Percentiles rank a stretch among this genome's conserved stretches.
phyloP scores from a whole-genome alignment of 2,797 vertebrate species.

The Sebastes goodei region DNA sequence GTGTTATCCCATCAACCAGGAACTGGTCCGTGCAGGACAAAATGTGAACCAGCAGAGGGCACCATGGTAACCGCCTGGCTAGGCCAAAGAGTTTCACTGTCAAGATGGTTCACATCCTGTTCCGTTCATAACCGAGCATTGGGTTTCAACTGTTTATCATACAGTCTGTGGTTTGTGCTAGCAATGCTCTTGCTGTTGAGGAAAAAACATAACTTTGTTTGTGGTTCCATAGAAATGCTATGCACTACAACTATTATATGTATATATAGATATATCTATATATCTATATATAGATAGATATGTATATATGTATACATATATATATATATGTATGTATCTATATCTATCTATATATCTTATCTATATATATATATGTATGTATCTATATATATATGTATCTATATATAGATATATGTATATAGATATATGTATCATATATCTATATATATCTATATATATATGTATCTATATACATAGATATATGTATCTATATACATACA shows the following conservation, averaged over 20 bases:
- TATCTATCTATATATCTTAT: accelerated
- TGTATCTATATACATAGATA: accelerated
- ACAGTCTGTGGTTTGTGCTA: not conserved
- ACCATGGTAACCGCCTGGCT: not conserved
- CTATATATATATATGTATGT: no score
- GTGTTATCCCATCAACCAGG: slow-evolving; percentile 78
- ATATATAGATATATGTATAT: no score
- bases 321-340: no score
- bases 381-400: accelerated
- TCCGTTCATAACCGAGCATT: not conserved
- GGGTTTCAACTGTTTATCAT: not conserved
- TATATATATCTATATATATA: no score
- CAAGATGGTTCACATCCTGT: slow-evolving; percentile 15
- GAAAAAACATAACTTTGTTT: not conserved
- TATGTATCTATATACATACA: no score
- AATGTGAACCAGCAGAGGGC: slow-evolving; percentile 60
- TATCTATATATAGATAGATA: accelerated
- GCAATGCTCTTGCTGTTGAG: not conserved
- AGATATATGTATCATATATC: no score
- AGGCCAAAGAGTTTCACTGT: not conserved
- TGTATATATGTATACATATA: no score
- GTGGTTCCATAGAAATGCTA: not conserved
- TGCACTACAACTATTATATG: no score
- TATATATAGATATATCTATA: accelerated
- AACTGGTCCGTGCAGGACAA: slow-evolving; percentile 53